Evolutionary conservation across 2,113 vertebrate genomes (phyloP).

Genomic region (Myrmophylax atrothorax): DNA sequence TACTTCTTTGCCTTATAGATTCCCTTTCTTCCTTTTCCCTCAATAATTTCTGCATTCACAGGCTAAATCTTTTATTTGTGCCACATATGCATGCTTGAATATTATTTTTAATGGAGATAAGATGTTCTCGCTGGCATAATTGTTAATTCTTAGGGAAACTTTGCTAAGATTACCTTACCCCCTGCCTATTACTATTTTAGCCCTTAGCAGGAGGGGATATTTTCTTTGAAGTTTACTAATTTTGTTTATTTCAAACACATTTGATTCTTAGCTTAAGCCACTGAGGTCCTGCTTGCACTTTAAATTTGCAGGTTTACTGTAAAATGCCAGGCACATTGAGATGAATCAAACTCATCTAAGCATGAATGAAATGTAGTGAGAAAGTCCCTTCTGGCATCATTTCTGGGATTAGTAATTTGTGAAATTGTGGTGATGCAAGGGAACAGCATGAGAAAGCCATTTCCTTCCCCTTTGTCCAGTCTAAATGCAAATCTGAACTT

Average conservation of each 20-base stretch:
- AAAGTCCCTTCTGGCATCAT: conserved; percentile 67
- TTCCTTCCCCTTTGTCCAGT: conserved; percentile 75
- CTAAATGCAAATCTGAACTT: conserved; percentile 83
- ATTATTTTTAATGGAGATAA: background rate
- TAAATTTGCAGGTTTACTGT: conserved; percentile 42
- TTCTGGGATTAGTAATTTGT: conserved; percentile 74
- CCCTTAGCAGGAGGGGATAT: background rate
- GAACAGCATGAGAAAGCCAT: conserved; percentile 68
- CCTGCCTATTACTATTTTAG: background rate
- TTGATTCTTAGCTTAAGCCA: conserved; percentile 21
- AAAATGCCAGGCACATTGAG: conserved; percentile 61
- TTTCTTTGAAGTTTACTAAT: conserved; percentile 45
- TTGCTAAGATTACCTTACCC: background rate
- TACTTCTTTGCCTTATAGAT: background rate
- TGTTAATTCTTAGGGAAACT: conserved; percentile 2
- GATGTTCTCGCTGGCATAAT: background rate
- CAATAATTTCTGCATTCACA: background rate
- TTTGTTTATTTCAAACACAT: conserved; percentile 47
- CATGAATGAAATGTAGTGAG: conserved; percentile 60
- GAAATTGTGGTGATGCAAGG: conserved; percentile 66
- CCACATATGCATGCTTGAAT: background rate
- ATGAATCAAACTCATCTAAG: conserved; percentile 62
- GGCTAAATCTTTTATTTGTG: background rate
- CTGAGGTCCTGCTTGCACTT: conserved; percentile 32
- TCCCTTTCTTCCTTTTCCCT: background rate